Percentiles rank a stretch among this genome's conserved stretches.
Conservation (phyloP, 2,797 vertebrate genomes). For the Rhyacichthys aspro region DNA sequence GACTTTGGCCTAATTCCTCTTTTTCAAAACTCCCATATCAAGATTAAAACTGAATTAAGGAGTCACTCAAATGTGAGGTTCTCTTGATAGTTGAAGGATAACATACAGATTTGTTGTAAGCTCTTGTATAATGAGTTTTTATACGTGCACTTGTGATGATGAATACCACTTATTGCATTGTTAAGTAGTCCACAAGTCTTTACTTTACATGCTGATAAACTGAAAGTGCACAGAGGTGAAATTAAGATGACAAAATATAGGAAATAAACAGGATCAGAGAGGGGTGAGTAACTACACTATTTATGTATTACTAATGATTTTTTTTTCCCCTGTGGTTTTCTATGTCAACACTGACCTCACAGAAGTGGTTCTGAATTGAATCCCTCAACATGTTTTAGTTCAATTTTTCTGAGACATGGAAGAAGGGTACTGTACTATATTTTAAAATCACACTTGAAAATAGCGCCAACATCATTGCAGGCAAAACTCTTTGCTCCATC, state of each 20-base stretch:
- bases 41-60: conserved; percentile 25
- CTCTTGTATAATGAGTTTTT: conserved; percentile 10
- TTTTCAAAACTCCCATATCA: conserved; percentile 31
- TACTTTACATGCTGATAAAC: too few species aligned
- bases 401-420: too few species aligned
- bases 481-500: too few species aligned
- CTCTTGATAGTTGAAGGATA: conserved; percentile 13
- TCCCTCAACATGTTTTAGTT: too few species aligned
- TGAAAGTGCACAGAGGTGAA: neutral
- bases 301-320: too few species aligned
- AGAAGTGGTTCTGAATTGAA: too few species aligned
- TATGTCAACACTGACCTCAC: too few species aligned
- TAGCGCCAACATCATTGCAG: too few species aligned
- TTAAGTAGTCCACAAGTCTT: conserved; percentile 3
- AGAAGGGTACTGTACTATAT: too few species aligned
- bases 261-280: neutral
- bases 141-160: neutral
- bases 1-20: conserved; percentile 20
- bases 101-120: conserved; percentile 9
- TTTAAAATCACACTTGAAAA: too few species aligned
- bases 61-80: conserved; percentile 19
- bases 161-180: neutral
- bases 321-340: too few species aligned
- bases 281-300: too few species aligned
- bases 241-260: neutral